Percentiles rank a stretch among this genome's conserved stretches.
These are phyloP conservation scores for Axinella damicornis DNA, from an alignment of 37 sponge, comb jelly and placozoan species.

Conservation along the genomic window DNA sequence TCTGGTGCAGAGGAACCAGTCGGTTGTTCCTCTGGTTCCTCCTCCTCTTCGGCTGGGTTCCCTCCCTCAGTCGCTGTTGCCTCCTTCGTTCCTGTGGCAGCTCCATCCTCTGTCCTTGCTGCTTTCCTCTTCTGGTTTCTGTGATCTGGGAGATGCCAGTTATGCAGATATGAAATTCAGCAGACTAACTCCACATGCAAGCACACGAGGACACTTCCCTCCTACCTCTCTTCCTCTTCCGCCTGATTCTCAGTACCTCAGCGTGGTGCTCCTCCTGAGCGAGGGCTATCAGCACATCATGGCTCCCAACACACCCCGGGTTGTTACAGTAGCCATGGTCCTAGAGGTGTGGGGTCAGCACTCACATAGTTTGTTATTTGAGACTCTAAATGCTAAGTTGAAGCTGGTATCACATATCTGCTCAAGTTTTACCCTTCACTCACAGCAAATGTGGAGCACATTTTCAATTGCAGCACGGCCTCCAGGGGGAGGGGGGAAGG, in stretches of 20 bases:
- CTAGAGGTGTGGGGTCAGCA: background rate
- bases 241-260: constrained; percentile 2
- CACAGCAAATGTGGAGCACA: constrained; percentile 63
- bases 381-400: too few relatives aligned
- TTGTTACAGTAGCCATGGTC: constrained; percentile 16
- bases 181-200: too few relatives aligned
- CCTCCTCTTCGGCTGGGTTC: background rate
- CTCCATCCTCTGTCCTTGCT: too few relatives aligned
- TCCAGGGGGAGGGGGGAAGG: constrained; percentile 15
- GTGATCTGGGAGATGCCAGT: too few relatives aligned
- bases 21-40: background rate
- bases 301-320: constrained; percentile 6
- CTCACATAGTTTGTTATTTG: too few relatives aligned
- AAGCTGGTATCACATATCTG: background rate
- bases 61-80: too few relatives aligned
- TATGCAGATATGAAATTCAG: too few relatives aligned
- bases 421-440: background rate
- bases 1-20: background rate
- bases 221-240: constrained; percentile 16
- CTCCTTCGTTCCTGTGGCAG: too few relatives aligned
- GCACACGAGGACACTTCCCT: too few relatives aligned
- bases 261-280: constrained; percentile 25
- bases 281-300: constrained; percentile 21
- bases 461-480: background rate
- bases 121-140: too few relatives aligned